Conservation (phyloP, 2,113 vertebrate genomes). For the Picathartes gymnocephalus region DNA sequence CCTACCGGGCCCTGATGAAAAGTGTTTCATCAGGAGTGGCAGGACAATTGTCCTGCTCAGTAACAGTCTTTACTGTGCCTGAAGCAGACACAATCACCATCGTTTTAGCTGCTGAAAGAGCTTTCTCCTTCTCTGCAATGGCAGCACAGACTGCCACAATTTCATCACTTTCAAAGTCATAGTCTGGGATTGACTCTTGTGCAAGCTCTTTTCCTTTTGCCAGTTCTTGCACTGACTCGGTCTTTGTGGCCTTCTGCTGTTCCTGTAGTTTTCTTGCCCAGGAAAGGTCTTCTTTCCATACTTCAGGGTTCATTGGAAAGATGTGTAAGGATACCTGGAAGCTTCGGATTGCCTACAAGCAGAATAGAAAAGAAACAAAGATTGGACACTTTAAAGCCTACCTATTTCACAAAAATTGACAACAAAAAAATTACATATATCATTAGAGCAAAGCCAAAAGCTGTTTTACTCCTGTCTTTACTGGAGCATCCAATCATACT, state of each 20-base stretch:
- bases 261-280: slow-evolving; percentile 83
- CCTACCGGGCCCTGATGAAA: slow-evolving; percentile 85
- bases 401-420: background rate
- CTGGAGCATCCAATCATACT: background rate
- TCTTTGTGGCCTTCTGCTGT: slow-evolving; percentile 73
- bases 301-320: slow-evolving; percentile 80
- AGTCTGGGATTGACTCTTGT: slow-evolving; percentile 85
- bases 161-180: slow-evolving; percentile 95
- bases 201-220: slow-evolving; percentile 44
- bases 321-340: slow-evolving; percentile 91
- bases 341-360: slow-evolving; percentile 84
- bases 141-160: slow-evolving; percentile 91
- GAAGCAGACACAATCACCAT: slow-evolving; percentile 83
- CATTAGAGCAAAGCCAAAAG: background rate
- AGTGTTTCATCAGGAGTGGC: slow-evolving; percentile 62
- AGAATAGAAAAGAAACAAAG: background rate
- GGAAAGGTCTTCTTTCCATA: slow-evolving; percentile 91
- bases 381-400: background rate
- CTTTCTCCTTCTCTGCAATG: slow-evolving; percentile 85
- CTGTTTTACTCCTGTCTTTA: background rate
- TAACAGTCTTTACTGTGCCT: slow-evolving; percentile 72
- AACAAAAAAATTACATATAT: background rate
- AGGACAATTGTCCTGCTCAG: slow-evolving; percentile 53
- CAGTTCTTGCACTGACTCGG: slow-evolving; percentile 61
- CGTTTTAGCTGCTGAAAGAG: slow-evolving; percentile 69